Evolutionary conservation across 2,113 vertebrate genomes (phyloP).

Genomic region (Cinclus cinclus): DNA sequence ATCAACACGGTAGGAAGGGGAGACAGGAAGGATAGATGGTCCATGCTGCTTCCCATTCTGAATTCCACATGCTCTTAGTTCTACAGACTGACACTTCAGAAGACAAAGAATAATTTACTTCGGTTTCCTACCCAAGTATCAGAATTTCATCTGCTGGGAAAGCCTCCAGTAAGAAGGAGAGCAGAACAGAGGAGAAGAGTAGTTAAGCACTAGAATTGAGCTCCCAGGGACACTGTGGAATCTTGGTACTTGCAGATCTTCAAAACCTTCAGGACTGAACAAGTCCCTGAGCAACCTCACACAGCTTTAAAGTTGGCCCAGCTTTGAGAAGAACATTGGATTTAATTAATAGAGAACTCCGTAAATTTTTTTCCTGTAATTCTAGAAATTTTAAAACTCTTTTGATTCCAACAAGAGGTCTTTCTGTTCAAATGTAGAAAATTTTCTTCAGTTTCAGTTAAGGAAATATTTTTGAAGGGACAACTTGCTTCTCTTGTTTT

Average conservation of each 20-base stretch:
- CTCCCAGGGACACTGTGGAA: background rate
- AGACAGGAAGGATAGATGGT: background rate
- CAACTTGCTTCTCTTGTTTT: background rate
- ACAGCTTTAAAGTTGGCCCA: background rate
- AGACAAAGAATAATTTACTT: background rate
- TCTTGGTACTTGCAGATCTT: background rate
- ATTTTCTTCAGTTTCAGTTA: background rate
- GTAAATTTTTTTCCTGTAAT: background rate
- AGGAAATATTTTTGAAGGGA: background rate
- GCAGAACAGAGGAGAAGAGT: background rate
- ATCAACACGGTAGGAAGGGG: background rate
- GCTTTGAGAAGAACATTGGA: background rate
- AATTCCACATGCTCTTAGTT: background rate
- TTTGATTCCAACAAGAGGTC: background rate
- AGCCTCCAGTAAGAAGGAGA: background rate
- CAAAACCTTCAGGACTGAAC: background rate
- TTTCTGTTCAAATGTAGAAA: background rate
- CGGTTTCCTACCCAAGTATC: background rate
- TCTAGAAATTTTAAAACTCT: background rate
- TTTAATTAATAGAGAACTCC: background rate
- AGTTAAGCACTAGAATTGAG: background rate
- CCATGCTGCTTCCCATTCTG: background rate
- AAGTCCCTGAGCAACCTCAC: background rate
- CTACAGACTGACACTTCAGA: background rate
- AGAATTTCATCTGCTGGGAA: background rate